These are phyloP conservation scores for Pipra filicauda DNA, from an alignment of 2,113 vertebrate genomes.

Conservation along the genomic window DNA sequence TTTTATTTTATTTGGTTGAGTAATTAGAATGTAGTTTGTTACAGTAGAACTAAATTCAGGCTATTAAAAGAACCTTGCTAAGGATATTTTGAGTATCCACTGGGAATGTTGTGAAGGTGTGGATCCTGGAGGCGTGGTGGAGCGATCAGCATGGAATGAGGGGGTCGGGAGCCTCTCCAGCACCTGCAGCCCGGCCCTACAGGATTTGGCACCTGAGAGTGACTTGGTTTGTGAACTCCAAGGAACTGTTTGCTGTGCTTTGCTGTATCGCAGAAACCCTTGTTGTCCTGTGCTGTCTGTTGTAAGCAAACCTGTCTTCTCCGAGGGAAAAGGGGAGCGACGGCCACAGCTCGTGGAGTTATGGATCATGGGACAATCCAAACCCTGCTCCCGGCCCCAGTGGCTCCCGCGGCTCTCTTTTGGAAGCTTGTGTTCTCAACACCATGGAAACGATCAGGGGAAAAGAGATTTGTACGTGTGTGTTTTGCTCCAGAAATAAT, in stretches of 20 bases:
- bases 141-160: neutral
- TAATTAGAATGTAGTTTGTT: conserved; percentile 56
- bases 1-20: neutral
- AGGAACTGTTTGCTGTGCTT: neutral
- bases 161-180: neutral
- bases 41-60: conserved; percentile 44
- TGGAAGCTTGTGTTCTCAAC: neutral
- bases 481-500: conserved; percentile 17
- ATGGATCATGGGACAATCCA: neutral
- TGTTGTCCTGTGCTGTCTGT: neutral
- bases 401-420: neutral
- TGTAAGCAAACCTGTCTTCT: neutral
- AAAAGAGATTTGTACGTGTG: neutral
- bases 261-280: neutral
- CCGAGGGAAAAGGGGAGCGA: neutral
- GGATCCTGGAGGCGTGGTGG: neutral
- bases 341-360: neutral
- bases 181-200: neutral
- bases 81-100: neutral
- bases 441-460: neutral
- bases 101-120: neutral
- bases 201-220: neutral
- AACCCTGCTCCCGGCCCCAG: neutral
- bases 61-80: neutral
- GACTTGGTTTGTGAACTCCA: neutral